phyloP scores from a whole-genome alignment of 2,797 vertebrate genomes.

The Salmo trutta region DNA sequence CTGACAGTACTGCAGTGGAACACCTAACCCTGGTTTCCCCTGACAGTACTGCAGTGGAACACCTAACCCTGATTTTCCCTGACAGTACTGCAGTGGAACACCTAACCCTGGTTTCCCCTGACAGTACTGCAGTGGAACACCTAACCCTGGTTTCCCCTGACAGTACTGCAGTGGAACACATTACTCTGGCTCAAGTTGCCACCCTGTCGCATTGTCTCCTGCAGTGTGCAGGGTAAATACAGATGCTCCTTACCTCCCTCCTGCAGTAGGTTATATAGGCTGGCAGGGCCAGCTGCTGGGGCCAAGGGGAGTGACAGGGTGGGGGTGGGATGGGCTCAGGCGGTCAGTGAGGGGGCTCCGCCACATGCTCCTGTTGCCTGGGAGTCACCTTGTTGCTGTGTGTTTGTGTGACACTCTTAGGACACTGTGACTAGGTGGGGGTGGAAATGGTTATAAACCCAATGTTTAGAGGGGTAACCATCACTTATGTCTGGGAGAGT shows the following conservation, averaged over 20 bases:
- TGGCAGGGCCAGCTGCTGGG: neutral
- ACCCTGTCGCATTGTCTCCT: neutral
- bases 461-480: neutral
- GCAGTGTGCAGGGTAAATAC: conserved; percentile 1
- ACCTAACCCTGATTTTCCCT: neutral
- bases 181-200: neutral
- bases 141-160: neutral
- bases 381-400: neutral
- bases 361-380: neutral
- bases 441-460: neutral
- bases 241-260: neutral
- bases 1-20: too few relatives aligned
- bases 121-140: too few relatives aligned
- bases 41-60: too few relatives aligned
- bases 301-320: neutral
- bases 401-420: neutral
- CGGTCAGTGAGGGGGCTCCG: neutral
- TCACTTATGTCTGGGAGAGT: neutral
- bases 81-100: too few relatives aligned
- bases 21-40: neutral
- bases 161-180: neutral
- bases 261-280: neutral
- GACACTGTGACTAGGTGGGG: neutral
- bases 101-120: neutral
- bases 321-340: neutral